These are phyloP conservation scores for Catharus bicknelli DNA, from an alignment of 2,113 vertebrate genomes.

Conservation along the genomic window DNA sequence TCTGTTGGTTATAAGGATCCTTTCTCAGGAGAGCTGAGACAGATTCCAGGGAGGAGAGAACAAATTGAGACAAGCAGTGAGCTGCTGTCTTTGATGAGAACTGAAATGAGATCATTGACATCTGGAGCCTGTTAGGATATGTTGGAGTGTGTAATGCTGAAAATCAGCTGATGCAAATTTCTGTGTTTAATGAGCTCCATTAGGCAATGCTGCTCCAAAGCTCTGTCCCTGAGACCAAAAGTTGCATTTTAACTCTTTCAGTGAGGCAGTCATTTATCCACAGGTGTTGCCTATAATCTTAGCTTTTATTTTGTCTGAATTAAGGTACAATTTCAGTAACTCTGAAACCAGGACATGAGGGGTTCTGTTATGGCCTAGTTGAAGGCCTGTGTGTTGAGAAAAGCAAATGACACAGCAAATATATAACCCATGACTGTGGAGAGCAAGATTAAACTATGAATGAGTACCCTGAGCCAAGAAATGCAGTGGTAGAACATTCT, in stretches of 20 bases:
- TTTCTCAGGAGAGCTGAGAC: background rate
- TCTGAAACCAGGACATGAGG: background rate
- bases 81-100: background rate
- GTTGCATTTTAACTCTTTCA: background rate
- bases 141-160: background rate
- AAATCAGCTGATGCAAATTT: background rate
- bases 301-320: background rate
- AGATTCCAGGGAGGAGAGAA: background rate
- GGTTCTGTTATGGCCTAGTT: slow-evolving; percentile 34
- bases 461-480: slow-evolving; percentile 48
- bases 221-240: background rate
- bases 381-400: background rate
- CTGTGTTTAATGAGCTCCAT: background rate
- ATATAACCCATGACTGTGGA: slow-evolving; percentile 35
- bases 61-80: background rate
- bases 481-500: background rate
- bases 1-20: background rate
- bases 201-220: background rate
- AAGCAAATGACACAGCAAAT: slow-evolving; percentile 69
- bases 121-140: slow-evolving; percentile 28
- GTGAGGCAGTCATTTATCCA: background rate
- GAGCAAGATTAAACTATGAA: slow-evolving; percentile 53
- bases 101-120: background rate
- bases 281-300: background rate
- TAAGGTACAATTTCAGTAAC: background rate